Percentiles rank a stretch among this genome's conserved stretches.
Evolutionary conservation across 30 jellyfish, hydroid and myxozoan species (phyloP).

Genomic region (Calvadosia cruxmelitensis): DNA sequence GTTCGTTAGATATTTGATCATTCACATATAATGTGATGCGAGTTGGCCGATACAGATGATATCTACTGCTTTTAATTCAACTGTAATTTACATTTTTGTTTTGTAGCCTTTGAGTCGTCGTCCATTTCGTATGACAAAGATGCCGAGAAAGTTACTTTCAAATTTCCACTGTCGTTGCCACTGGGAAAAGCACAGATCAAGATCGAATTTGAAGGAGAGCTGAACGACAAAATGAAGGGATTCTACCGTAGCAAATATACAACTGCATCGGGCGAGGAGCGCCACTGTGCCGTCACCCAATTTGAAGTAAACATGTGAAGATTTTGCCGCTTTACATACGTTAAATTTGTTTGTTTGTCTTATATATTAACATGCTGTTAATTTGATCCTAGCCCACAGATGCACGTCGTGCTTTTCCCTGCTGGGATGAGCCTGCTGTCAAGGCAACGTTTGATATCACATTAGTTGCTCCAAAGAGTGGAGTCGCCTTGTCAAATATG

Average conservation of each 20-base stretch:
- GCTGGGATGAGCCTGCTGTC: conserved; percentile 99
- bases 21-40: no score
- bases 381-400: conserved; percentile 62
- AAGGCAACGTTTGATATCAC: conserved; percentile 91
- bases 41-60: no score
- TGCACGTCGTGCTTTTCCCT: conserved; percentile 97
- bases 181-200: conserved; percentile 57
- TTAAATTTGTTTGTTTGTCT: no score
- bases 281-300: conserved; percentile 88
- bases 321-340: no score
- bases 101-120: conserved; percentile 16
- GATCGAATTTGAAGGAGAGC: conserved; percentile 60
- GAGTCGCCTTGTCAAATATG: conserved; percentile 88
- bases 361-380: no score
- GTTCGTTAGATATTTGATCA: no score
- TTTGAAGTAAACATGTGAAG: conserved; percentile 80
- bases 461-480: conserved; percentile 61
- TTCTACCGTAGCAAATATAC: conserved; percentile 88
- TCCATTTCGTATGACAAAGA: conserved; percentile 40
- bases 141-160: conserved; percentile 57
- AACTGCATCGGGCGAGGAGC: conserved; percentile 55
- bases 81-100: conserved; percentile 2
- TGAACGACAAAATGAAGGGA: conserved; percentile 97
- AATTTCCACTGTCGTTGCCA: conserved; percentile 57
- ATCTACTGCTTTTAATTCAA: no score